A percentile compares a stretch with the other conserved stretches of the same genome.
phyloP scores from a whole-genome alignment of 2,797 vertebrate species.

The Emys orbicularis region DNA sequence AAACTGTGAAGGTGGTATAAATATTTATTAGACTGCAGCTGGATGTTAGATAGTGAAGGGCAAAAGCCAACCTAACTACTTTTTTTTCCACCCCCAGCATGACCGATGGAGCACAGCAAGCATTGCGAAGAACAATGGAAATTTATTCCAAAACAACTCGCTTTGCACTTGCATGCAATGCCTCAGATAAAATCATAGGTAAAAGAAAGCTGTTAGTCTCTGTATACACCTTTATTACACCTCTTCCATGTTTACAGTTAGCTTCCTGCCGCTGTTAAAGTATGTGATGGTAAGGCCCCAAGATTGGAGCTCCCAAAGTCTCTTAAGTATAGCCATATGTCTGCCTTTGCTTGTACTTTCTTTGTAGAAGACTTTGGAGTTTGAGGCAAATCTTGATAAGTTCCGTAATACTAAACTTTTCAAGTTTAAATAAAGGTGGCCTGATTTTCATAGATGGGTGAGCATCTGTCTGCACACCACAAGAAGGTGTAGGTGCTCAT shows the following conservation, averaged over 20 bases:
- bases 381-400: neutral
- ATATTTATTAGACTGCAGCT: neutral
- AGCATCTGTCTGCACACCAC: neutral
- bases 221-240: neutral
- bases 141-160: slow-evolving; percentile 98
- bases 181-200: slow-evolving; percentile 98
- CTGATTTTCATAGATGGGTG: neutral
- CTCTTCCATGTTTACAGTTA: neutral
- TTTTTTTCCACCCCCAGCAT: slow-evolving; percentile 83
- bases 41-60: neutral
- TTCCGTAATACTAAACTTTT: neutral
- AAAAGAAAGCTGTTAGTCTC: neutral
- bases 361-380: neutral
- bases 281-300: neutral
- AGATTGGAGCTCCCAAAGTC: neutral
- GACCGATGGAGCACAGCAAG: slow-evolving; percentile 98
- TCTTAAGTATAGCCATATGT: too few species aligned
- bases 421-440: neutral
- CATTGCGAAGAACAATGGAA: slow-evolving; percentile 96
- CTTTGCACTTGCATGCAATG: slow-evolving; percentile 96
- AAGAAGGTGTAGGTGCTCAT: neutral
- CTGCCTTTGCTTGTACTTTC: neutral
- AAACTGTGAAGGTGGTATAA: neutral
- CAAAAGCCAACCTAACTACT: slow-evolving; percentile 13
- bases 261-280: neutral